Percentiles rank a stretch among this genome's conserved stretches.
phyloP scores from a whole-genome alignment of 2,113 vertebrate species.

The Archilochus colubris region DNA sequence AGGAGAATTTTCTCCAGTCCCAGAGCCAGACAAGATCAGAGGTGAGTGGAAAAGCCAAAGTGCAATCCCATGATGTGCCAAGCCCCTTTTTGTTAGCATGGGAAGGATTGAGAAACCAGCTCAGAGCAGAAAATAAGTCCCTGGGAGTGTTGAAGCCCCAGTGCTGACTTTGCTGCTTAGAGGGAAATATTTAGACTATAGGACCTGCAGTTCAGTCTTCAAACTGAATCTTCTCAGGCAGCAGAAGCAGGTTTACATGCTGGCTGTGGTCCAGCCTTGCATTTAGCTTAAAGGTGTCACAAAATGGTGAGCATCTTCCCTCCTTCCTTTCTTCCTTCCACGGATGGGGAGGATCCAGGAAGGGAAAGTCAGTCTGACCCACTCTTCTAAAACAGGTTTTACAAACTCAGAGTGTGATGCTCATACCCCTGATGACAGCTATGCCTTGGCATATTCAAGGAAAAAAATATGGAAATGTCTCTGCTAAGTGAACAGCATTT shows the following conservation, averaged over 20 bases:
- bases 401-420: background rate
- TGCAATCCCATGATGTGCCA: background rate
- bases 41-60: background rate
- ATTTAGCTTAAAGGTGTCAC: background rate
- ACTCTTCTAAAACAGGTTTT: background rate
- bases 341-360: background rate
- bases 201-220: background rate
- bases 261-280: background rate
- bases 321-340: background rate
- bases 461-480: background rate
- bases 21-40: background rate
- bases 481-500: background rate
- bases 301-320: background rate
- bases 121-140: background rate
- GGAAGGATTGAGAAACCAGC: background rate
- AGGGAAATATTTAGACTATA: background rate
- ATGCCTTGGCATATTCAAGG: background rate
- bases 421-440: background rate
- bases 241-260: background rate
- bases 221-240: background rate
- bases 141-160: background rate
- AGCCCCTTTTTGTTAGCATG: background rate
- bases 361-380: background rate
- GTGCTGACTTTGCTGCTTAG: fast-evolving
- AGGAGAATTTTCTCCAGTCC: background rate